Evolutionary conservation across 2,888 invertebrate species (phyloP).

Genomic region (Polymixis lichenea): DNA sequence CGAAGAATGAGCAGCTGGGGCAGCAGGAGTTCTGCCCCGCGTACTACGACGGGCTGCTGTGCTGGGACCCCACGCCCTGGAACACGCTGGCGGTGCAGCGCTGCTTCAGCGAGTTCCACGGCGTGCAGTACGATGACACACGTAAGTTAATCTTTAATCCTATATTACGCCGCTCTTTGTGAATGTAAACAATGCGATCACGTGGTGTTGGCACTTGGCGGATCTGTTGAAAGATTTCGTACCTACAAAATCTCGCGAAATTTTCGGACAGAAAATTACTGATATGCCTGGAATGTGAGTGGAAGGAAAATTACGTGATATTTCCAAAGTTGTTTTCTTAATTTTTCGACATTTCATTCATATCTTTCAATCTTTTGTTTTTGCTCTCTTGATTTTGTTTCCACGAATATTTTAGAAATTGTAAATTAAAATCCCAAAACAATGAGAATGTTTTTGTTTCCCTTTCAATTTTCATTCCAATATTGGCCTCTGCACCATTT

Average conservation of each 20-base stretch:
- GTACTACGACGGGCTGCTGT: conserved; percentile 94
- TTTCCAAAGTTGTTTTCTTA: neutral
- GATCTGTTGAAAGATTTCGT: conserved; percentile 24
- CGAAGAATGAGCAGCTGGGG: conserved; percentile 76
- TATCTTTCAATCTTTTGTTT: neutral
- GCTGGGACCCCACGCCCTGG: conserved; percentile 95
- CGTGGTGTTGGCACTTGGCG: conserved; percentile 9
- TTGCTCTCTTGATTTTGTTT: neutral
- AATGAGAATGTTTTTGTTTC: neutral
- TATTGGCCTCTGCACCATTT: neutral
- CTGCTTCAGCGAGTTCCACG: conserved; percentile 95
- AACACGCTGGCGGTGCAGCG: conserved; percentile 93
- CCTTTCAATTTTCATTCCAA: neutral
- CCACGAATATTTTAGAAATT: neutral
- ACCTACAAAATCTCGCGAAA: conserved; percentile 24
- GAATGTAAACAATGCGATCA: conserved; percentile 55
- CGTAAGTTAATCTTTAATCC: conserved; percentile 91
- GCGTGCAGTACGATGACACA: conserved; percentile 94
- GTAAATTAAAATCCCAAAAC: neutral
- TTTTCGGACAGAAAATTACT: neutral
- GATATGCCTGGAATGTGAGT: neutral
- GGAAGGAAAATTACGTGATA: neutral
- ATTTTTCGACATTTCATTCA: neutral
- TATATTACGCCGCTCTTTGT: conserved; percentile 49
- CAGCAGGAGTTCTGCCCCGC: conserved; percentile 90